Evolutionary conservation across 2,888 invertebrate species (phyloP).

Genomic region (Catocala nupta): DNA sequence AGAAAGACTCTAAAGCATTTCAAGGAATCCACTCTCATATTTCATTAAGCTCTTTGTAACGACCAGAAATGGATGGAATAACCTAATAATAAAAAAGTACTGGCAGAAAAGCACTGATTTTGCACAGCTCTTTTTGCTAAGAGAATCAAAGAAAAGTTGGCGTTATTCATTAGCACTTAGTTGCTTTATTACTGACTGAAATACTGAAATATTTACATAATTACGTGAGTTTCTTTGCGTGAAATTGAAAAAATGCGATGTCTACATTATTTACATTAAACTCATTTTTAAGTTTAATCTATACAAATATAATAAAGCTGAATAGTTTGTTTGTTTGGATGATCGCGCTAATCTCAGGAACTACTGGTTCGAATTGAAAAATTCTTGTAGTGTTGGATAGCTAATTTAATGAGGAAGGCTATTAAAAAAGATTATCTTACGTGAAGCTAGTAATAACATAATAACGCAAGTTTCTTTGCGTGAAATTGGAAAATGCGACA

Average conservation of each 20-base stretch:
- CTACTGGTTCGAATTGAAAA: too few species aligned
- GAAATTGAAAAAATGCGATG: slow-evolving; percentile 12
- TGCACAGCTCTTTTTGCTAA: slow-evolving; percentile 10
- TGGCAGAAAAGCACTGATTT: neutral
- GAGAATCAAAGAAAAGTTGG: slow-evolving; percentile 10
- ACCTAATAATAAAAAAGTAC: slow-evolving; percentile 16
- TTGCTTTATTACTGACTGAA: slow-evolving; percentile 9
- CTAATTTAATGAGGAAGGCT: too few species aligned
- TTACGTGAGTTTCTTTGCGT: slow-evolving; percentile 2
- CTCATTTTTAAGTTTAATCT: too few species aligned
- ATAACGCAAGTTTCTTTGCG: slow-evolving; percentile 5
- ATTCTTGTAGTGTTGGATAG: too few species aligned
- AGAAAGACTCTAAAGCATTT: slow-evolving; percentile 1
- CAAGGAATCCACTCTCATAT: slow-evolving; percentile 21
- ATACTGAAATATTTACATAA: slow-evolving; percentile 20
- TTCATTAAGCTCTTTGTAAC: slow-evolving; percentile 24
- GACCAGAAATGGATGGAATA: slow-evolving; percentile 11
- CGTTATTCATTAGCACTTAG: slow-evolving; percentile 9
- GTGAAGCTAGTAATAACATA: too few species aligned
- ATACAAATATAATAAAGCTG: too few species aligned
- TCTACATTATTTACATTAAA: too few species aligned
- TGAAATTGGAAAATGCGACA: slow-evolving; percentile 9
- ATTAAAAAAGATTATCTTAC: too few species aligned
- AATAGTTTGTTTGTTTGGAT: too few species aligned
- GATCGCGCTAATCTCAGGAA: too few species aligned